Evolutionary conservation across 2,888 invertebrate species (phyloP), one percentile per base, ranked within the genome.

Genomic region (Gari tellinella): DNA sequence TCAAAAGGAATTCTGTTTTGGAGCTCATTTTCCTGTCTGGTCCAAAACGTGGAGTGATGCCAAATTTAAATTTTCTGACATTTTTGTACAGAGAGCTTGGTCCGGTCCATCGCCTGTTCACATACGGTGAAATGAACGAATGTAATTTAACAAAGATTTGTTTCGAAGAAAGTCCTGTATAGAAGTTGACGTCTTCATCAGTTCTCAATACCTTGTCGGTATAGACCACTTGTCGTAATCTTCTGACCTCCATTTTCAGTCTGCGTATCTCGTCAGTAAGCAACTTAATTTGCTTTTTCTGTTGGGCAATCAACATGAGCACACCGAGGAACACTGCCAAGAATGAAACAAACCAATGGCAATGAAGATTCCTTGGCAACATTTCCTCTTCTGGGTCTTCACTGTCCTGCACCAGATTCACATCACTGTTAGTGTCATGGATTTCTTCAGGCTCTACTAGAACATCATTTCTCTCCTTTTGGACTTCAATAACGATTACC

Each of bases 101-200:
- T 48, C 70, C 74, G 7, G 58, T 66, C 73, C 73, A 78, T 43
- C 70, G 37, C 55, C 74, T 60, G 12, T 68, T 68, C 2, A 79
- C 74, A 48, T 48, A 57, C 31, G 67, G 74, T 14, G 56, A 14
- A 17, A 74, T 67, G 25, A 25, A 56, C 17, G 5, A 0, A 53
- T 79, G 79, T 21, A 78, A 26, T 17, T 70, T 72, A 17, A 51
- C 25, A 61, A 74, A 74, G 1, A 72, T 19, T 4, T 4, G 14
- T 53, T 52, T 67, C 1, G n/a, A 43, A 5, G 19, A 2, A 3
- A 79, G 21, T 12, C 79, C 72, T 21, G 74, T 79, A 40, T 49
- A 58, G 26, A 79, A 72, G n/a, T n/a, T 72, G 1, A 72, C 62
- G 58, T 64, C 65, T 7, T 31, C 40, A 48, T 72, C 78, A 2